Percentiles rank a stretch among this genome's conserved stretches.
phyloP scores from a whole-genome alignment of 1,140 invertebrate genomes.

The Atta cephalotes region DNA sequence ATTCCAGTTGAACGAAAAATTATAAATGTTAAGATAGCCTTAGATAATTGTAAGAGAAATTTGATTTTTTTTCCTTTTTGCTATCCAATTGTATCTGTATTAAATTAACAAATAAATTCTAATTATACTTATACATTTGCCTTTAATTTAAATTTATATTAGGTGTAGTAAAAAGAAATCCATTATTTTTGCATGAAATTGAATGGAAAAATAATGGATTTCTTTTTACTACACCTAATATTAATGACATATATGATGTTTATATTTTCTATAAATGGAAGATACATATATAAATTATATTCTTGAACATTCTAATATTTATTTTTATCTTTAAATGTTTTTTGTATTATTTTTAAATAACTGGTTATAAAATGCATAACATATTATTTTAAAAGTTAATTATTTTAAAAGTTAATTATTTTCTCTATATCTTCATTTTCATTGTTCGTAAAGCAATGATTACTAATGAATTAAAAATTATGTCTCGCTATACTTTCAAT shows the following conservation, averaged over 20 bases:
- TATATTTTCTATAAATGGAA: not conserved
- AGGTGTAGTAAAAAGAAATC: too few species aligned
- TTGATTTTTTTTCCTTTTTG: not conserved
- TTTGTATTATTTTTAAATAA: too few species aligned
- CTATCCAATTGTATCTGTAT: not conserved
- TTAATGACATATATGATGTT: not conserved
- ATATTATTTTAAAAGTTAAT: not conserved
- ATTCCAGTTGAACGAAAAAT: slow-evolving; percentile 13
- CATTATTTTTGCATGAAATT: too few species aligned
- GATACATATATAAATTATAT: not conserved
- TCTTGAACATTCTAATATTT: not conserved
- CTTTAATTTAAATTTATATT: not conserved
- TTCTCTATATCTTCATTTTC: too few species aligned
- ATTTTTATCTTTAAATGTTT: not conserved
- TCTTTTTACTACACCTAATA: too few species aligned
- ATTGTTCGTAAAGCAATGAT: too few species aligned
- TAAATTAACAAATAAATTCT: slow-evolving; percentile 5
- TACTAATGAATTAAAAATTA: too few species aligned
- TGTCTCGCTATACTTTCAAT: not conserved
- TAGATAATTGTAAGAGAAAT: not conserved
- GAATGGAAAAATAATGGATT: too few species aligned
- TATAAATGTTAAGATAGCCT: slow-evolving; percentile 5
- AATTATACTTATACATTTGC: not conserved
- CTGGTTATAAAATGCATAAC: not conserved
- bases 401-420: not conserved